Conservation (phyloP, 2,113 vertebrate species). For the Semicossyphus pulcher region DNA sequence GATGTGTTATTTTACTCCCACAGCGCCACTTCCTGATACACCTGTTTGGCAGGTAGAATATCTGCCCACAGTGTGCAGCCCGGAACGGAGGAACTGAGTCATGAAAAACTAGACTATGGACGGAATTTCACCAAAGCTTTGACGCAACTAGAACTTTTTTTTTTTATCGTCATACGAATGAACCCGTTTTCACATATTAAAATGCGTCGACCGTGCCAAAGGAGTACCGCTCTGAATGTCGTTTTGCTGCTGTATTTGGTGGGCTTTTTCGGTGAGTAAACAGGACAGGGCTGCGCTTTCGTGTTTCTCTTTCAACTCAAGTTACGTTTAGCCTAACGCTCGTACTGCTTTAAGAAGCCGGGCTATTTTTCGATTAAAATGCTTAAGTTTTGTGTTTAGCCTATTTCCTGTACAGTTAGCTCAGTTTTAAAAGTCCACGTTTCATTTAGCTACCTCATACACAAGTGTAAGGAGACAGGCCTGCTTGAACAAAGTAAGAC, state of each 20-base stretch:
- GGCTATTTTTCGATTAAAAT: background rate
- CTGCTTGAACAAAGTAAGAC: too few species aligned
- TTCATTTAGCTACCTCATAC: background rate
- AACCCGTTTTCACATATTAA: background rate
- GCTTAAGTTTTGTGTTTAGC: background rate
- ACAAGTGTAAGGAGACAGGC: background rate
- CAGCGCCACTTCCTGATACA: slow-evolving; percentile 73
- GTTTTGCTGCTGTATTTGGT: slow-evolving; percentile 37
- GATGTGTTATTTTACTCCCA: background rate
- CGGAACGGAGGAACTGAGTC: slow-evolving; percentile 20
- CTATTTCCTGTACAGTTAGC: background rate
- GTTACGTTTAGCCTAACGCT: background rate
- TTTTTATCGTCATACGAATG: background rate
- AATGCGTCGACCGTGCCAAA: slow-evolving; percentile 48
- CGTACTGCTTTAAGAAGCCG: background rate
- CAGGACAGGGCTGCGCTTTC: background rate
- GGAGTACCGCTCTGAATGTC: background rate
- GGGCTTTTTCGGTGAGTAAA: slow-evolving; percentile 69
- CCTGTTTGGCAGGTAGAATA: slow-evolving; percentile 73
- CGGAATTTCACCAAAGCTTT: slow-evolving; percentile 16
- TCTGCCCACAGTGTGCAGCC: background rate
- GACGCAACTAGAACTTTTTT: slow-evolving; percentile 8
- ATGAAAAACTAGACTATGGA: slow-evolving; percentile 51
- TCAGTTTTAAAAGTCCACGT: background rate
- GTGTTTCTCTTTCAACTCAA: background rate